Evolutionary conservation across 35 echinoderm and acorn worm species (phyloP), one percentile per base, ranked within the genome.

Genomic region (Apostichopus parvimensis): DNA sequence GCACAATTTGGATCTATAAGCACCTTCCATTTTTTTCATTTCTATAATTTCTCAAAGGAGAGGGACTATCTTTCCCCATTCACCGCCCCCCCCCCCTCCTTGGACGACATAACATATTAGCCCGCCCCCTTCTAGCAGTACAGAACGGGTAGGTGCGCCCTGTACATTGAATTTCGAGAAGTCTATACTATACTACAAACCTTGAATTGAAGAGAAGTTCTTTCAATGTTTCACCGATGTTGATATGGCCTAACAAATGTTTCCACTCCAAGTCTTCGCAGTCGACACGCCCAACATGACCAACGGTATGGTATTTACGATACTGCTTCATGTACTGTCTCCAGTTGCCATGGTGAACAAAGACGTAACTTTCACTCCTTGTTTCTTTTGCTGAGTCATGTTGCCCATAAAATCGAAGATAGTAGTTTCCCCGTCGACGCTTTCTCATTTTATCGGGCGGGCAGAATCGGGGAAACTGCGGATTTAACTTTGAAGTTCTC

Each of bases 301-400:
- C 68, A 12, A 90, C 88, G 22, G 88, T 90, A 17, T 90, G 88
- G 54, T 90, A 90, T 45, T 90, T 90, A 13, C 88, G 88, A 45
- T 90, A 90, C 25, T 90, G 88, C 11, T 54, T 78, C 88, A 90
- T 90, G 56, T 90, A 77, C 45, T 90, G 88, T 53, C 73, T 13
- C 73, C 66, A 90, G 56, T 90, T 78, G 52, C 34, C 24, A 75
- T 90, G 88, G 71, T 90, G 88, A 55, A 90, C 62, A 22, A 90
- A 90, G 1, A 88, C 86, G 60, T 88, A 88, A 52, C 86, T 88
- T 54, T 88, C 86, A 21, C 86, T 88, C 3, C 61, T 12, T 1
- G 86, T 88, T 0, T 88, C 68, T 17, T 88, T 88, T 24, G n/a
- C 8, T 1, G 62, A 60, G 10, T 88, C 86, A 8, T 60, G 62